Base-by-base conservation (phyloP, 1,140 invertebrate species). In the Drosophila pallidifrons region DNA sequence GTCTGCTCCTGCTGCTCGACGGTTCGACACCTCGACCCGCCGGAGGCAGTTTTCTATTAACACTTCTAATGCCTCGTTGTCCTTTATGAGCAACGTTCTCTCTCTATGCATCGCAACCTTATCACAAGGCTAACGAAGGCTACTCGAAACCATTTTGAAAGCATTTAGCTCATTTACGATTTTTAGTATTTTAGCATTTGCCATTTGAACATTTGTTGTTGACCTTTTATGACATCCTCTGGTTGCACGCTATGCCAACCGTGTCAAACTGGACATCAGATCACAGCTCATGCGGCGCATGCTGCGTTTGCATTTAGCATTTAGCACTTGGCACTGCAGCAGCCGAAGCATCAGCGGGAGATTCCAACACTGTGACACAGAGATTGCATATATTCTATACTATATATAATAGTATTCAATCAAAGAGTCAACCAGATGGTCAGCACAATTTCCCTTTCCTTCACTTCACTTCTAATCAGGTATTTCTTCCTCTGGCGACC, bases 21-120 rank as follows among this genome's bases (percentile, higher is more conserved):
- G 30, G 16, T 61, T 57, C 67, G 68, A 86, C 72, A 87, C 82
- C 82, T 81, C 55, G 51, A 38, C 55, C 25, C 6, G 66, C 57
- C 82, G 47, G 85, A 72, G 78, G 85, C 85, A 89, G 28, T 89
- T 77, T 74, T 72, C 85, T 89, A 89, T 89, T 89, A 89, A 79
- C 85, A 89, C 85, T 74, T 77, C 71, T 77, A 87, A 87, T 87
- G 79, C 83, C 77, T 51, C 49, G 63, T 47, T 68, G 76, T 69
- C 57, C 83, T 77, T 87, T 86, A 73, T 86, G 71, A 32, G 7
- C 67, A 64, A 59, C 82, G 82, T 88, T 63, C 20, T 43, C 20
- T 43, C 47, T 8, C 10, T 25, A 15, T 3, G 10, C 47, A 2
- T 1, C 41, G 16, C 30, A 64, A 61, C 78, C 72, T 69, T 49